A percentile compares a stretch with the other conserved stretches of the same genome.
phyloP scores from a whole-genome alignment of 2,797 vertebrate genomes.

The Botia almorhae region DNA sequence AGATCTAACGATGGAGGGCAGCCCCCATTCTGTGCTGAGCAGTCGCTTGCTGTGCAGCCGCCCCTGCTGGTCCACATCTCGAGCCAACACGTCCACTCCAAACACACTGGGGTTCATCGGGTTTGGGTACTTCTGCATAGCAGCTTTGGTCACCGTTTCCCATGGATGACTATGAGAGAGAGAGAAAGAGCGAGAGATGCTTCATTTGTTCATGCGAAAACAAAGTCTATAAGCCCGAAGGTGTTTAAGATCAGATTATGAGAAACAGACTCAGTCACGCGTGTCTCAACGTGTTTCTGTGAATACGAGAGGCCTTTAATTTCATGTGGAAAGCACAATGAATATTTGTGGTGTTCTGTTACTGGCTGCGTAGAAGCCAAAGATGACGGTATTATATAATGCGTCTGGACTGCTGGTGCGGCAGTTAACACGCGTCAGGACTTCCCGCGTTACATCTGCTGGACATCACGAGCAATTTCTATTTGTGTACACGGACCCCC shows the following conservation, averaged over 20 bases:
- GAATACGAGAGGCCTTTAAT: not conserved
- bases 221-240: not conserved
- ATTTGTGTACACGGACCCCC: not conserved
- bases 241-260: too few relatives aligned
- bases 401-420: too few relatives aligned
- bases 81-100: slow-evolving; percentile 92
- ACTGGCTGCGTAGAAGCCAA: not conserved
- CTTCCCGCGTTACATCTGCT: not conserved
- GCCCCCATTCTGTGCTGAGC: slow-evolving; percentile 97
- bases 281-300: too few relatives aligned
- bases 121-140: slow-evolving; percentile 98
- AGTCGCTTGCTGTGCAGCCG: slow-evolving; percentile 91
- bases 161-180: slow-evolving; percentile 88
- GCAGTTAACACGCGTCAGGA: not conserved
- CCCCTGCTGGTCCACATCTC: slow-evolving; percentile 84
- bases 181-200: slow-evolving; percentile 7
- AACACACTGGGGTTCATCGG: slow-evolving; percentile 97
- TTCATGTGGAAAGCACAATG: not conserved
- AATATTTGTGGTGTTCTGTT: not conserved
- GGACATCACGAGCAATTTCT: not conserved
- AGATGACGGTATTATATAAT: not conserved
- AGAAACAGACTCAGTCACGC: too few relatives aligned
- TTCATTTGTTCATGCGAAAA: too few relatives aligned
- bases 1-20: slow-evolving; percentile 92
- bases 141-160: slow-evolving; percentile 95